phyloP scores from a whole-genome alignment of 2,888 invertebrate species.

The Clostera curtula region DNA sequence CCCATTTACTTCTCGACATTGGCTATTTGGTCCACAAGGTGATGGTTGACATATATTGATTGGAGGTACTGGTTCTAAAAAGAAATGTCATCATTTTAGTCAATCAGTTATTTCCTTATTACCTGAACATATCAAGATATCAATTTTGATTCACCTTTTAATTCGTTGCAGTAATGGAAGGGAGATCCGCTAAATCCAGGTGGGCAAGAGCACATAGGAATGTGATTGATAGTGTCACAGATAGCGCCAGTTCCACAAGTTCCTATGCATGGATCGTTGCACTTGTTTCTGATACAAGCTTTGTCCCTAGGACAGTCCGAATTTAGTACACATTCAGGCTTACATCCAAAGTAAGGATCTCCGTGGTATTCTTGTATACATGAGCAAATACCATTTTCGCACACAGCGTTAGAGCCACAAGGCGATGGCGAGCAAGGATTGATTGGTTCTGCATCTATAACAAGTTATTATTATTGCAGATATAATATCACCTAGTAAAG shows the following conservation, averaged over 20 bases:
- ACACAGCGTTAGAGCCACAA: constrained; percentile 80
- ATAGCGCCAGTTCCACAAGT: constrained; percentile 78
- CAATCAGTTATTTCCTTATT: too few species aligned
- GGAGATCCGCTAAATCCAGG: constrained; percentile 78
- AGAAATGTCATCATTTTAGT: background rate
- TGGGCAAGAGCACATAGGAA: constrained; percentile 80
- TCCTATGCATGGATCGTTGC: constrained; percentile 82
- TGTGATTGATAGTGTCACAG: constrained; percentile 78
- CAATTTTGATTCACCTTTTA: constrained; percentile 46
- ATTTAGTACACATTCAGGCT: constrained; percentile 86
- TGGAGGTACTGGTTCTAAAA: constrained; percentile 37
- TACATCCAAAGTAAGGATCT: constrained; percentile 82
- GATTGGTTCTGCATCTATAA: constrained; percentile 48
- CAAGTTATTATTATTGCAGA: background rate
- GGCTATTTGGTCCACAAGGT: constrained; percentile 82
- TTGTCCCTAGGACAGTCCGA: constrained; percentile 80
- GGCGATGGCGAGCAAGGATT: constrained; percentile 82
- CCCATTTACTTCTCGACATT: constrained; percentile 79
- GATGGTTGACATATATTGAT: constrained; percentile 55
- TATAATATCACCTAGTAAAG: background rate
- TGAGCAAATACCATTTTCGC: constrained; percentile 78
- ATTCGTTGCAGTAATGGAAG: constrained; percentile 72
- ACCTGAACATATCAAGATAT: too few species aligned
- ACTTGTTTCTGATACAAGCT: constrained; percentile 84
- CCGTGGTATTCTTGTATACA: constrained; percentile 83